These are phyloP conservation scores for Oreochromis niloticus DNA, from an alignment of 2,113 vertebrate species.

Conservation along the genomic window DNA sequence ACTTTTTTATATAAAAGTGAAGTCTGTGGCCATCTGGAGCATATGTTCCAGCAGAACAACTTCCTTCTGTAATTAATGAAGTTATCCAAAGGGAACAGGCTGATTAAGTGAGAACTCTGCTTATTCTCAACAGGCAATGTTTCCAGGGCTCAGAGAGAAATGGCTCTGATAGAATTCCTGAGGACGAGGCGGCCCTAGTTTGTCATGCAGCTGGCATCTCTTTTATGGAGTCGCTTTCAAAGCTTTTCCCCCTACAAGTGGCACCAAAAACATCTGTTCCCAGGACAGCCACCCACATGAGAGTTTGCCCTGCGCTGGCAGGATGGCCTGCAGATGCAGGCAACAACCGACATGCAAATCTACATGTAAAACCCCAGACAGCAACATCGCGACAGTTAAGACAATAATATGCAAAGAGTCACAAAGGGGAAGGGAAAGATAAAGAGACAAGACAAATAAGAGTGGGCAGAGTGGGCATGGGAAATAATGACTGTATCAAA, in stretches of 20 bases:
- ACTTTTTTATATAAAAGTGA: not conserved
- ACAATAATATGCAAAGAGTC: constrained; percentile 22
- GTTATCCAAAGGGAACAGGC: constrained; percentile 47
- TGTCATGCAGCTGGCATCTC: constrained; percentile 57
- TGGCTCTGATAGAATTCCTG: constrained; percentile 29
- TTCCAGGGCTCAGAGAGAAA: constrained; percentile 14
- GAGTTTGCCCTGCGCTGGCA: constrained; percentile 22
- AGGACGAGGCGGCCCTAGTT: constrained; percentile 36
- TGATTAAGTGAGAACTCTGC: constrained; percentile 59
- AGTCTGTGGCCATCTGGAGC: constrained; percentile 30
- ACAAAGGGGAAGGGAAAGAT: not conserved
- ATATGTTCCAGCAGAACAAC: constrained; percentile 29
- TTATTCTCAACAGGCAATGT: constrained; percentile 48
- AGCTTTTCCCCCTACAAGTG: constrained; percentile 46
- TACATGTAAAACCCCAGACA: constrained; percentile 41
- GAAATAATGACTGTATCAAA: not conserved
- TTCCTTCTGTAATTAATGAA: constrained; percentile 61
- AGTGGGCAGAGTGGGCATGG: not conserved
- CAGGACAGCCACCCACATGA: constrained; percentile 47
- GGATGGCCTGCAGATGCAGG: constrained; percentile 50
- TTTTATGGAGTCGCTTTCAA: constrained; percentile 64
- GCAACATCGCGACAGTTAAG: constrained; percentile 30
- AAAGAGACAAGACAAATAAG: not conserved
- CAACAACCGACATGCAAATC: constrained; percentile 48
- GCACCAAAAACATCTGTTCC: constrained; percentile 70